Percentiles rank a stretch among this genome's conserved stretches.
Conservation (phyloP, 1,140 invertebrate species). For the Cylas formicarius region DNA sequence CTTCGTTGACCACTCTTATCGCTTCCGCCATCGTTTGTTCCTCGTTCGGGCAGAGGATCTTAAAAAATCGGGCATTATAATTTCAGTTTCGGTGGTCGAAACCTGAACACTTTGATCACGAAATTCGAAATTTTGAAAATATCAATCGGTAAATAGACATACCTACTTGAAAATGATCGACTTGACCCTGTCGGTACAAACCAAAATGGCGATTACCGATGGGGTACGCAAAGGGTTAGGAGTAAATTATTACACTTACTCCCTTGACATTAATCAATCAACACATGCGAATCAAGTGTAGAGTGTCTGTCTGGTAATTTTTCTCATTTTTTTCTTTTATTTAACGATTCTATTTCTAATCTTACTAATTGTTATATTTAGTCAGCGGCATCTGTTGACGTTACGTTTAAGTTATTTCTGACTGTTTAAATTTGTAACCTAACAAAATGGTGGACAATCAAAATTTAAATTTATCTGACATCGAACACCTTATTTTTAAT, state of each 20-base stretch:
- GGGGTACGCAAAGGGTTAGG: not conserved
- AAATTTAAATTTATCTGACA: not conserved
- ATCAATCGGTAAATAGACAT: conserved; percentile 24
- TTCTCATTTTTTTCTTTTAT: not conserved
- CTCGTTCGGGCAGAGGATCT: conserved; percentile 5
- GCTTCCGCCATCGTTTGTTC: not conserved
- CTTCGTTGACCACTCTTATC: not conserved
- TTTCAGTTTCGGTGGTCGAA: too few species aligned
- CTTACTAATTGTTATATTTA: not conserved
- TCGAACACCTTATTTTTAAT: conserved; percentile 11
- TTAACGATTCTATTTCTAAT: conserved; percentile 1
- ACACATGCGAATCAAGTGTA: not conserved
- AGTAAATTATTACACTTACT: not conserved
- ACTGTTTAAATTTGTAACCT: not conserved
- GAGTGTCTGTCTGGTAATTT: too few species aligned
- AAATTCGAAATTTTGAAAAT: conserved; percentile 14
- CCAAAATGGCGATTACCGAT: not conserved
- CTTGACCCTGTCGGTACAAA: conserved; percentile 15
- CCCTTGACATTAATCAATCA: not conserved
- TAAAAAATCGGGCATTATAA: too few species aligned
- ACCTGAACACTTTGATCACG: too few species aligned
- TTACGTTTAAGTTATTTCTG: not conserved
- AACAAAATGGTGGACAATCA: conserved; percentile 19
- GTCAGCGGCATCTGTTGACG: not conserved
- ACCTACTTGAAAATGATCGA: conserved; percentile 6